These are phyloP conservation scores for Falco punctatus DNA, from an alignment of 2,113 vertebrate genomes.

Conservation along the genomic window DNA sequence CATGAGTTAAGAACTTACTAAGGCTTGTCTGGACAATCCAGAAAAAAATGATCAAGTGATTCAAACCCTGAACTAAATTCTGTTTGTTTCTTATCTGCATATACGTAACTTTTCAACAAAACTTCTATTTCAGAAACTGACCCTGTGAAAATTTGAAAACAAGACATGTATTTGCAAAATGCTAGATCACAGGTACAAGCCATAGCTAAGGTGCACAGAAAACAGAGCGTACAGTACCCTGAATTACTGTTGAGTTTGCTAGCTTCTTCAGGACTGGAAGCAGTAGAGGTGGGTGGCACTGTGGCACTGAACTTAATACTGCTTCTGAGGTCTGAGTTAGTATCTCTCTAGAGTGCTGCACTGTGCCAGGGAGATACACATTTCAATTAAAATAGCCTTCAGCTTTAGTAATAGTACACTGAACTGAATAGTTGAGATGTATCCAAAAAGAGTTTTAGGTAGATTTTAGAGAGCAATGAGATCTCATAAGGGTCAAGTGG, in stretches of 20 bases:
- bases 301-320: neutral
- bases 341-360: neutral
- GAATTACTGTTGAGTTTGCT: neutral
- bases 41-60: neutral
- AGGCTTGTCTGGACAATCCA: neutral
- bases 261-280: neutral
- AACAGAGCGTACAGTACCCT: neutral
- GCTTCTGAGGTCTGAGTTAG: neutral
- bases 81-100: neutral
- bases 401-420: neutral
- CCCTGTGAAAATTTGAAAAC: neutral
- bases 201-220: neutral
- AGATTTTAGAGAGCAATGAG: neutral
- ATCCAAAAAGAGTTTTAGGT: neutral
- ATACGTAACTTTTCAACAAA: neutral
- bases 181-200: neutral
- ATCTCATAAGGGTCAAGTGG: neutral
- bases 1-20: neutral
- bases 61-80: neutral
- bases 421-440: neutral
- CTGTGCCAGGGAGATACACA: neutral
- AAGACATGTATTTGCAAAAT: neutral
- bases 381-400: neutral
- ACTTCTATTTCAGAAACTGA: neutral
- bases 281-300: neutral